A percentile compares a stretch with the other conserved stretches of the same genome.
phyloP scores from a whole-genome alignment of 2,113 vertebrate genomes.

The Glareola pratincola region DNA sequence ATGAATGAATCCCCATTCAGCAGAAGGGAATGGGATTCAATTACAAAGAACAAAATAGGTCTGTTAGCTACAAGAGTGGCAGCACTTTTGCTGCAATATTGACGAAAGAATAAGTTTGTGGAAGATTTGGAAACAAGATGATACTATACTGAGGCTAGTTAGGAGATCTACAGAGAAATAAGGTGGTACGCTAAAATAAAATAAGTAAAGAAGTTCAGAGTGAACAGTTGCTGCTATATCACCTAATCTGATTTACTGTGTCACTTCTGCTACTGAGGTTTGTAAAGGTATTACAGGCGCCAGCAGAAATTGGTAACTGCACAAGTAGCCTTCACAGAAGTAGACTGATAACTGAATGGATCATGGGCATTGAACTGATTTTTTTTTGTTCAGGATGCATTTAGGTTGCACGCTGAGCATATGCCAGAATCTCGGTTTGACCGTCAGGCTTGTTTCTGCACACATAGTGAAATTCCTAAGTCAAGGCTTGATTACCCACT shows the following conservation, averaged over 20 bases:
- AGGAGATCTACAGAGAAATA: not conserved
- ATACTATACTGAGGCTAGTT: not conserved
- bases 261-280: not conserved
- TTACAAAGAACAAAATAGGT: not conserved
- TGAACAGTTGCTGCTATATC: not conserved
- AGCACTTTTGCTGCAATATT: not conserved
- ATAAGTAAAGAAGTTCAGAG: not conserved
- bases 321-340: not conserved
- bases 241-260: not conserved
- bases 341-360: not conserved
- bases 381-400: not conserved
- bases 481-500: slow-evolving; percentile 3
- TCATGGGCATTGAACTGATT: not conserved
- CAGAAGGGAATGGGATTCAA: not conserved
- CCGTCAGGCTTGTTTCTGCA: not conserved
- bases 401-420: not conserved
- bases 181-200: not conserved
- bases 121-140: not conserved
- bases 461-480: not conserved
- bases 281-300: not conserved
- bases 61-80: not conserved
- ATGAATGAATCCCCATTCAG: not conserved
- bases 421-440: not conserved
- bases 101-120: not conserved
- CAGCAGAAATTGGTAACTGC: not conserved